These are phyloP conservation scores for Mustela nigripes DNA, from an alignment of 2,113 vertebrate species.

Conservation along the genomic window DNA sequence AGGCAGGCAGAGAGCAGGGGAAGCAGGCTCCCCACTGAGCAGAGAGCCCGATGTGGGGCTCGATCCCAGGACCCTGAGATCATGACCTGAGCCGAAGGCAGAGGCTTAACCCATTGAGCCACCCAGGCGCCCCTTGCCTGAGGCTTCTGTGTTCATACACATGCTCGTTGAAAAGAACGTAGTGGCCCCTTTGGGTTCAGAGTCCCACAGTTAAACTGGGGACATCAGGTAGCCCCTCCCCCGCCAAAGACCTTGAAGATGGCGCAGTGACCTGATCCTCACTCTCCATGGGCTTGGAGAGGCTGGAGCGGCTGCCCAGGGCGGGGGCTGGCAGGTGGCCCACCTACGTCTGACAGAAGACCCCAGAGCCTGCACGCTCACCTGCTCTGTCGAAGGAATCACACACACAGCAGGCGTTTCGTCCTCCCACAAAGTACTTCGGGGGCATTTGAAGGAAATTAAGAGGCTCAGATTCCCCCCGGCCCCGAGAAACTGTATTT, in stretches of 20 bases:
- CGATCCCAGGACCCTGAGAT: too few species aligned
- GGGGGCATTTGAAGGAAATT: background rate
- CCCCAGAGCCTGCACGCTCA: background rate
- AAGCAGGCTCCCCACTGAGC: too few species aligned
- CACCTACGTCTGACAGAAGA: background rate
- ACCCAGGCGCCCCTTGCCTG: background rate
- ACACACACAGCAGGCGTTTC: background rate
- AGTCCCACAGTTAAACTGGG: background rate
- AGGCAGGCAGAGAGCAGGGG: too few species aligned
- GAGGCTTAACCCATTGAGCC: too few species aligned
- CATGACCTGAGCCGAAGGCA: too few species aligned
- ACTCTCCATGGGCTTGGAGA: background rate
- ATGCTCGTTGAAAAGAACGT: background rate
- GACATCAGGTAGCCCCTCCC: background rate
- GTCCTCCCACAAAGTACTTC: background rate
- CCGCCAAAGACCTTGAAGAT: background rate
- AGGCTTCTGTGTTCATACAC: background rate
- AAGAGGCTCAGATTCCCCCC: background rate
- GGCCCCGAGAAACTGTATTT: background rate
- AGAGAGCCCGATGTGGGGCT: too few species aligned
- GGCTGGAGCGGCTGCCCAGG: background rate
- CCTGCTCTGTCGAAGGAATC: background rate
- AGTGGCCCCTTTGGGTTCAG: background rate
- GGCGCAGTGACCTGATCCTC: background rate
- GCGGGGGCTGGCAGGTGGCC: accelerated